Conservation (phyloP, 2,113 vertebrate species). For the Melanotaenia duboulayi region DNA sequence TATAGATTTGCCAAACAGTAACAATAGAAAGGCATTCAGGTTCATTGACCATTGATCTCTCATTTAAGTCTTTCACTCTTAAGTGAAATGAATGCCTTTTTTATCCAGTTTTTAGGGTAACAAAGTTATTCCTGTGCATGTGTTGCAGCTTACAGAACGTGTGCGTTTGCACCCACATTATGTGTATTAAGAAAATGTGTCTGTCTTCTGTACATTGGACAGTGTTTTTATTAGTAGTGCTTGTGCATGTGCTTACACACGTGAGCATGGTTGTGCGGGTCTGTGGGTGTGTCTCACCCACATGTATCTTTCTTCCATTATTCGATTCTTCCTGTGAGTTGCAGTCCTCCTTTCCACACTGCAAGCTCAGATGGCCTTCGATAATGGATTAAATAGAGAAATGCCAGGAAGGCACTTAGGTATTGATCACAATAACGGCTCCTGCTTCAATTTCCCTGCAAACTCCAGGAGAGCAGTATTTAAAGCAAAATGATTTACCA, state of each 20-base stretch:
- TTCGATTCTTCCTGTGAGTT: constrained; percentile 40
- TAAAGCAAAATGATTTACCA: constrained; percentile 74
- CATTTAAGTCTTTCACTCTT: no score
- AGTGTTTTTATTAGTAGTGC: constrained; percentile 29
- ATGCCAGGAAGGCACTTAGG: constrained; percentile 83
- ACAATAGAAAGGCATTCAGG: no score
- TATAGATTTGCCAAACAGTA: no score
- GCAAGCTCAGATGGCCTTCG: constrained; percentile 57
- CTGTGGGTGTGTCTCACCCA: constrained; percentile 41
- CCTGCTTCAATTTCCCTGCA: constrained; percentile 64
- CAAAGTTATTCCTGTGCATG: not conserved
- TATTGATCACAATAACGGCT: constrained; percentile 76
- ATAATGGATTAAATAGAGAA: constrained; percentile 83
- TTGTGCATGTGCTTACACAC: constrained; percentile 32
- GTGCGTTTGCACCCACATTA: not conserved
- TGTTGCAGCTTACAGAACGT: not conserved
- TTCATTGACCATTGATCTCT: no score
- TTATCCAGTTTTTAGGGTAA: no score
- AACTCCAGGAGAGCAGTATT: constrained; percentile 69
- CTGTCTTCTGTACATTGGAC: not conserved
- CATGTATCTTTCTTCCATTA: constrained; percentile 50
- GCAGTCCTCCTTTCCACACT: constrained; percentile 24
- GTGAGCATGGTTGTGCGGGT: constrained; percentile 16
- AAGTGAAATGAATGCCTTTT: no score
- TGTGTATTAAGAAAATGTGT: not conserved